Conservation (phyloP, 2,113 vertebrate species). For the Oxyruncus cristatus region DNA sequence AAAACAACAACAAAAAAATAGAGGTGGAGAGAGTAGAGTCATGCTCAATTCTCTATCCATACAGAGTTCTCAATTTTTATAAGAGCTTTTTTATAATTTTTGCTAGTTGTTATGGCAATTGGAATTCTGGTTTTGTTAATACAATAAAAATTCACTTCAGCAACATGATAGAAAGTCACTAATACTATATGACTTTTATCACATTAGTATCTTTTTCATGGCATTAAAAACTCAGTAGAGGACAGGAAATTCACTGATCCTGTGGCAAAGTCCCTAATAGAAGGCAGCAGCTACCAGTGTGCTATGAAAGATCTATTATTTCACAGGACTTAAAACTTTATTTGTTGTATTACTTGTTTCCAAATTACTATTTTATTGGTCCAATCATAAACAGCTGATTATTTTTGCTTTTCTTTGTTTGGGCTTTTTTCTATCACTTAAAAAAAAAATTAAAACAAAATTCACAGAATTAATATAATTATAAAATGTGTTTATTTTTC, state of each 20-base stretch:
- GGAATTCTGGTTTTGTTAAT: slow-evolving; percentile 60
- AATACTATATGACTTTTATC: slow-evolving; percentile 66
- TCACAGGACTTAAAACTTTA: background rate
- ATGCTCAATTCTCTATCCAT: background rate
- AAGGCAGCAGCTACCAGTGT: slow-evolving; percentile 39
- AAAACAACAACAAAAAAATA: background rate
- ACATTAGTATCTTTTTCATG: slow-evolving; percentile 65
- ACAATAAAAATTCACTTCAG: slow-evolving; percentile 71
- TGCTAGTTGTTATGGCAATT: slow-evolving; percentile 39
- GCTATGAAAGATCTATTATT: slow-evolving; percentile 57
- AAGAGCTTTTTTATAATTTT: slow-evolving; percentile 35
- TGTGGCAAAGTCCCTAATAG: slow-evolving; percentile 49
- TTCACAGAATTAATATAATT: background rate
- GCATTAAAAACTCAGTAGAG: slow-evolving; percentile 59
- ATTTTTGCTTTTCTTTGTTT: background rate
- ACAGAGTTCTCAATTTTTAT: slow-evolving; percentile 25
- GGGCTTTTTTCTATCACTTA: rapidly evolving
- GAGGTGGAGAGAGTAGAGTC: background rate
- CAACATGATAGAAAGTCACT: slow-evolving; percentile 64
- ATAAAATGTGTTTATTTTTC: background rate
- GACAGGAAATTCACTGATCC: slow-evolving; percentile 60
- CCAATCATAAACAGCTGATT: background rate
- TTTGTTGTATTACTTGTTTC: background rate
- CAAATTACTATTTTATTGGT: background rate
- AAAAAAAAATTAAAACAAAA: background rate